Base-by-base conservation (phyloP, 1,140 invertebrate genomes). In the Ptiloglossa arizonensis region DNA sequence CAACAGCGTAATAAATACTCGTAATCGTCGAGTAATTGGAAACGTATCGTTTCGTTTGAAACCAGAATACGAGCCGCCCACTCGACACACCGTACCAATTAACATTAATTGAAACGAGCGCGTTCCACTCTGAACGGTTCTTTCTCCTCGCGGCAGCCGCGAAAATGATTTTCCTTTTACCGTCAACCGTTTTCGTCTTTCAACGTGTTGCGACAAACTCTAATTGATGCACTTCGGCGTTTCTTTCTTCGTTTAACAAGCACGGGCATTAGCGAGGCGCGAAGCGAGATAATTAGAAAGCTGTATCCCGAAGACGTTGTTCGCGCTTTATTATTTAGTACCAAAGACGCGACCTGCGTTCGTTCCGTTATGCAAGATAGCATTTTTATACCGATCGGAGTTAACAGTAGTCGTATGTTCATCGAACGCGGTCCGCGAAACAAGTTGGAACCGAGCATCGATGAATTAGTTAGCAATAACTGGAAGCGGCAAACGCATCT, bases 231-330 rank as follows among this genome's bases (percentile, higher is more conserved):
- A 29, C 19, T 15, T 19, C n/a, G 27, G 19, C 9, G 29, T 76
- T 70, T 50, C 60, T 68, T 77, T 52, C 60, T 62, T 35, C 56
- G 69, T 79, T 57, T 57, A 69, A 69, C 56, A 50, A 46, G 52
- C 41, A 11, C 17, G 11, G 13, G 9, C 64, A 69, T 76, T 56
- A 59, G 41, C 22, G 48, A 46, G 38, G 22, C 52, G 19, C 48
- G 64, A 41, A 24, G 52, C 19, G 32, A 66, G 56, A 75, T 75
- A 85, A 85, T 80, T 81, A 79, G 78, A 81, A 85, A 84, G 82
- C 67, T 19, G 48, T 38, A 67, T 29, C 35, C 17, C 35, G 38
- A n/a, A 79, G 69, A 78, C 60, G 44, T 57, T 56, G 54, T 54
- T 67, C 41, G 29, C 24, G 29, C 63, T 82, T 85, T 82, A 74